Conservation (phyloP, 1,140 invertebrate genomes). For the Pissodes strobi region DNA sequence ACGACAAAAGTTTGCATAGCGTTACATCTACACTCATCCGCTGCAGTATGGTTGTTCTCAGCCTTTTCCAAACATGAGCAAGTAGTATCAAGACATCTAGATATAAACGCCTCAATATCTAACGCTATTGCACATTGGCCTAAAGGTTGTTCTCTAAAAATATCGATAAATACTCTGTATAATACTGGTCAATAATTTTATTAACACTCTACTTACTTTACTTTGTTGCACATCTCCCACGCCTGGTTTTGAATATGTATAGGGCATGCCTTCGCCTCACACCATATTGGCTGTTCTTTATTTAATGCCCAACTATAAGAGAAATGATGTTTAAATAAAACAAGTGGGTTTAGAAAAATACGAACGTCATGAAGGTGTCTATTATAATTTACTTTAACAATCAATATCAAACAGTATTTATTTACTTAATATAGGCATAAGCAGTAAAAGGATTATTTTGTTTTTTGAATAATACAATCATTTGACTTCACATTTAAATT, state of each 20-base stretch:
- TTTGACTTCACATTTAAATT: no score
- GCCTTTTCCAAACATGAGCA: conserved; percentile 68
- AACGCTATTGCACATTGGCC: conserved; percentile 63
- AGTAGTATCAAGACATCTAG: conserved; percentile 72
- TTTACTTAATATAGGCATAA: no score
- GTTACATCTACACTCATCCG: conserved; percentile 68
- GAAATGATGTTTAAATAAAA: neutral
- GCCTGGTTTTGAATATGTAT: conserved; percentile 64
- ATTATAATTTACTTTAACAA: no score
- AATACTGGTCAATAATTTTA: no score
- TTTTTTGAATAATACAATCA: no score
- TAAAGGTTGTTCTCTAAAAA: conserved; percentile 63
- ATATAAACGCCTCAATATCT: conserved; percentile 68
- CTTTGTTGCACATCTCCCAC: conserved; percentile 64
- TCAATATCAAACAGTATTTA: no score
- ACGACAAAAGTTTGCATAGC: conserved; percentile 70
- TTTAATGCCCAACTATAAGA: conserved; percentile 64
- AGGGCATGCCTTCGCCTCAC: conserved; percentile 63
- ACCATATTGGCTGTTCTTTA: conserved; percentile 59
- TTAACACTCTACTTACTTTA: conserved; percentile 57
- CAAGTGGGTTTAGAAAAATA: no score
- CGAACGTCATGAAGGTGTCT: no score
- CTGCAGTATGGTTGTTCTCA: conserved; percentile 53
- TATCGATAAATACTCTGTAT: no score
- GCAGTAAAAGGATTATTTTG: no score